phyloP scores from a whole-genome alignment of 1,140 invertebrate genomes.

The Ladona fulva region DNA sequence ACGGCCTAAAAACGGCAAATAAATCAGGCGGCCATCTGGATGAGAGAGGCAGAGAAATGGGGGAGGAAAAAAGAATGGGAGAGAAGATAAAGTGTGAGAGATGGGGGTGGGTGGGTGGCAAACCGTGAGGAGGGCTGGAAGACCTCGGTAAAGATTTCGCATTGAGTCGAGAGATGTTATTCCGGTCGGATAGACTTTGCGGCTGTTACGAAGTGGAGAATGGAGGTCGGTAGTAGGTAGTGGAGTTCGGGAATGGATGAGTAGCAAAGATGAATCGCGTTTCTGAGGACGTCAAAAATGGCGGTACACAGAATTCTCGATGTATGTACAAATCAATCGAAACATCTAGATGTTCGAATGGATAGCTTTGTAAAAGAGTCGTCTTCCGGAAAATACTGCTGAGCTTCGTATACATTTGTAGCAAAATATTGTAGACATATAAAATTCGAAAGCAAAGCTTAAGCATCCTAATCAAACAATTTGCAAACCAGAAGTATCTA shows the following conservation, averaged over 20 bases:
- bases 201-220: not conserved
- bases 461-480: too few species aligned
- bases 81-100: not conserved
- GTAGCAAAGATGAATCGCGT: not conserved
- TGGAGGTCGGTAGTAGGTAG: not conserved
- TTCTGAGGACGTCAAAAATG: not conserved
- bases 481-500: too few species aligned
- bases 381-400: too few species aligned
- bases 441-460: too few species aligned
- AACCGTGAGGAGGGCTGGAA: not conserved
- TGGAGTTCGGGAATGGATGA: not conserved
- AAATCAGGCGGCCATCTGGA: not conserved
- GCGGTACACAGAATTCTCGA: not conserved
- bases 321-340: too few species aligned
- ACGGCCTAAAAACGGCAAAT: constrained; percentile 9
- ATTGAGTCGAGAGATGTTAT: not conserved
- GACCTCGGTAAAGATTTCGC: not conserved
- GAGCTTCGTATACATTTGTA: too few species aligned
- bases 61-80: not conserved
- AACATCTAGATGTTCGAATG: too few species aligned
- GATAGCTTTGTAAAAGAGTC: too few species aligned
- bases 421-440: too few species aligned
- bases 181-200: not conserved
- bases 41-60: not conserved
- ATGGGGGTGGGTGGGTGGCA: not conserved